Conservation (phyloP, 64 coral and sea anemone genomes). For the Platygyra sinensis region DNA sequence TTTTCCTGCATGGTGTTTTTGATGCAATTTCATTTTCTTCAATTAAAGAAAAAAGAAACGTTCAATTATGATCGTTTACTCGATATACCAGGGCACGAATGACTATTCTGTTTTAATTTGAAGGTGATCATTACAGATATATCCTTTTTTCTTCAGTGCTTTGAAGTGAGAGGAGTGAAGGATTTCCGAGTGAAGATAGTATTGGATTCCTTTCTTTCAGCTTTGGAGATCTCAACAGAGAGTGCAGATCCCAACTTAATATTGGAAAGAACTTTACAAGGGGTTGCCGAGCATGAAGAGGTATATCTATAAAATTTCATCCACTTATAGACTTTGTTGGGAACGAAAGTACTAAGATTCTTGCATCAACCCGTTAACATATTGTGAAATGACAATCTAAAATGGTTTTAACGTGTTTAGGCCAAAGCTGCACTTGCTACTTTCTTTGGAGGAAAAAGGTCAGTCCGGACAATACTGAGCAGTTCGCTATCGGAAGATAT, state of each 20-base stretch:
- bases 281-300: background rate
- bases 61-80: no score
- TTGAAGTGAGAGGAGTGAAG: no score
- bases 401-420: conserved; percentile 13
- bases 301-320: background rate
- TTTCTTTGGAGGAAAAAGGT: conserved; percentile 13
- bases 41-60: no score
- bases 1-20: no score
- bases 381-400: background rate
- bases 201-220: background rate
- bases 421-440: background rate
- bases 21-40: no score
- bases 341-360: no score
- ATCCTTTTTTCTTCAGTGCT: no score
- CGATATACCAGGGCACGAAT: no score
- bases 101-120: no score
- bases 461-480: background rate
- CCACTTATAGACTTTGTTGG: background rate
- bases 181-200: no score
- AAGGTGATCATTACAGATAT: no score
- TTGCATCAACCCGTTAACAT: no score
- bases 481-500: conserved; percentile 7
- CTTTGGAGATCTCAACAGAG: background rate
- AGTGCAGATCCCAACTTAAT: background rate
- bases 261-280: conserved; percentile 1